Evolutionary conservation across 2,113 vertebrate species (phyloP).

Genomic region (Cyphomyrus plagiostoma): DNA sequence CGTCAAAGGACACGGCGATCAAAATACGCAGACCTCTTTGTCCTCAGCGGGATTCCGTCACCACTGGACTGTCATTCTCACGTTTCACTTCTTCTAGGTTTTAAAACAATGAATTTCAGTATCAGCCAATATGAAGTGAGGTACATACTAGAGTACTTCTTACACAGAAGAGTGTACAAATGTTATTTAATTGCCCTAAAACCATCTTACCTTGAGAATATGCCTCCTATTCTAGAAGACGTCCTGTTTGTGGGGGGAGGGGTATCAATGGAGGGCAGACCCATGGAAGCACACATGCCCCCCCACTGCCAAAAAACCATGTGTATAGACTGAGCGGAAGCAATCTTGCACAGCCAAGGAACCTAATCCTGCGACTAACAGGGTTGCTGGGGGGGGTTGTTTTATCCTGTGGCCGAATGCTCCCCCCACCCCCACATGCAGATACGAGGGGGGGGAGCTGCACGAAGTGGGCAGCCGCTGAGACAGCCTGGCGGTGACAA

Average conservation of each 20-base stretch:
- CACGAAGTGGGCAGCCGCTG: neutral
- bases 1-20: neutral
- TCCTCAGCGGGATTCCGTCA: neutral
- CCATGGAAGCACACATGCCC: neutral
- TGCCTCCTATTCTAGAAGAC: neutral
- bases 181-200: neutral
- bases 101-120: neutral
- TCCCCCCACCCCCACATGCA: neutral
- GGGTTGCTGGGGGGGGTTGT: neutral
- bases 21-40: neutral
- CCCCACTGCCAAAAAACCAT: neutral
- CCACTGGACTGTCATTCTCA: neutral
- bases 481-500: neutral
- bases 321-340: neutral
- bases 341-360: neutral
- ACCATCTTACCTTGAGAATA: neutral
- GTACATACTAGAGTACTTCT: no score
- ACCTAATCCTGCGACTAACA: neutral
- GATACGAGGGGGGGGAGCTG: neutral
- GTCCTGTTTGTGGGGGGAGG: neutral
- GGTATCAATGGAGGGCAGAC: neutral
- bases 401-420: neutral
- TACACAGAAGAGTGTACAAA: neutral
- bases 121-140: neutral
- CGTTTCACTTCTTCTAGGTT: neutral